Evolutionary conservation across 2,113 vertebrate species (phyloP).

Genomic region (Limnothrissa miodon): DNA sequence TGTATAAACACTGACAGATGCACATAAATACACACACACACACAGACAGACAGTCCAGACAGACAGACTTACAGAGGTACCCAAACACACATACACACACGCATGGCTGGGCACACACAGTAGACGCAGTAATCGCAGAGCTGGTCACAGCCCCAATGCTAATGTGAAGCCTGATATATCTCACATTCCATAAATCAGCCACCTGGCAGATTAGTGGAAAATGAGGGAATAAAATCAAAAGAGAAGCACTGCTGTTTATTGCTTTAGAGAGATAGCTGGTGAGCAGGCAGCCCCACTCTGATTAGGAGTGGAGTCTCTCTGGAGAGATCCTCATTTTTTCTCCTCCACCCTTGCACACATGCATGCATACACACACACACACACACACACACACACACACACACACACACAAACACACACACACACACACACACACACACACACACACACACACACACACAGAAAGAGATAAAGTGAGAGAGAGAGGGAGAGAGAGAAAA

Average conservation of each 20-base stretch:
- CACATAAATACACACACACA: constrained; percentile 21
- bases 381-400: background rate
- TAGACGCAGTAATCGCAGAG: background rate
- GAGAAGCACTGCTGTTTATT: constrained; percentile 55
- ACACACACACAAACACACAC: background rate
- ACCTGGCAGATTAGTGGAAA: constrained; percentile 55
- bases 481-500: background rate
- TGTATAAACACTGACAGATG: background rate
- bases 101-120: background rate
- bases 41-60: background rate
- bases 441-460: constrained; percentile 11
- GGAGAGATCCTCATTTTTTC: constrained; percentile 43
- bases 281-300: constrained; percentile 56
- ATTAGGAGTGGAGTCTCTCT: constrained; percentile 60
- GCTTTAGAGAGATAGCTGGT: constrained; percentile 57
- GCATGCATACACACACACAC: constrained; percentile 39
- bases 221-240: constrained; percentile 50
- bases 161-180: constrained; percentile 31
- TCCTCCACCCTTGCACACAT: background rate
- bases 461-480: background rate
- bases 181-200: constrained; percentile 52
- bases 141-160: constrained; percentile 18
- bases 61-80: background rate
- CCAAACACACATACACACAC: constrained; percentile 7
- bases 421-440: background rate